Percentiles rank a stretch among this genome's conserved stretches.
phyloP scores from a whole-genome alignment of 2,113 vertebrate species.

The Dendrocopos noguchii region DNA sequence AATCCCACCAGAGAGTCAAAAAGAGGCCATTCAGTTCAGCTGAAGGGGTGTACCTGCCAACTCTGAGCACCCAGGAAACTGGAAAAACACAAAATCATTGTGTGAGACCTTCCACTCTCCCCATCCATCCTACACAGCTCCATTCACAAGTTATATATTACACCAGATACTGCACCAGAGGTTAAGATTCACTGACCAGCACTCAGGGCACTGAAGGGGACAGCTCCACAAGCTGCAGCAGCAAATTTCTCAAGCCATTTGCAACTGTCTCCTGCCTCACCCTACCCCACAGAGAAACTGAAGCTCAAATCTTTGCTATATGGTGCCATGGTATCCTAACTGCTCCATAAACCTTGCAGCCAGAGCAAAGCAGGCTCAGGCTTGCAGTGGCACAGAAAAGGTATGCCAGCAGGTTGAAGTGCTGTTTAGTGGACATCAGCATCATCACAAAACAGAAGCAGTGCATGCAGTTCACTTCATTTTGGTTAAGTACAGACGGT shows the following conservation, averaged over 20 bases:
- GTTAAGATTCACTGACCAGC: neutral
- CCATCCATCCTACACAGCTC: neutral
- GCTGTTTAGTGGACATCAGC: neutral
- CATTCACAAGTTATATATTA: neutral
- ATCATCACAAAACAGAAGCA: neutral
- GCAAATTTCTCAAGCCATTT: neutral
- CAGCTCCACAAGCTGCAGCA: neutral
- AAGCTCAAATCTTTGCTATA: neutral
- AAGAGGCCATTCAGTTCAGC: neutral
- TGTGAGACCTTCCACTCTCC: neutral
- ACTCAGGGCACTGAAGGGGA: neutral
- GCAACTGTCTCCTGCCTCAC: neutral
- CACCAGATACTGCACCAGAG: rapidly evolving
- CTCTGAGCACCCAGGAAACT: neutral
- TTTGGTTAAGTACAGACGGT: neutral
- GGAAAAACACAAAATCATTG: neutral
- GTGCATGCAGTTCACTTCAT: neutral
- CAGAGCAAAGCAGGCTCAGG: neutral
- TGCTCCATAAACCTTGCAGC: no score
- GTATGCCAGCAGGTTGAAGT: neutral
- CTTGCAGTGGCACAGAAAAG: neutral
- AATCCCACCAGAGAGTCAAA: neutral
- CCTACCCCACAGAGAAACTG: neutral
- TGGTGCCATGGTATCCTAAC: neutral
- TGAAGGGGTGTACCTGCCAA: neutral